A percentile compares a stretch with the other conserved stretches of the same genome.
phyloP scores from a whole-genome alignment of 2,888 invertebrate genomes.

The Agrochola circellaris region DNA sequence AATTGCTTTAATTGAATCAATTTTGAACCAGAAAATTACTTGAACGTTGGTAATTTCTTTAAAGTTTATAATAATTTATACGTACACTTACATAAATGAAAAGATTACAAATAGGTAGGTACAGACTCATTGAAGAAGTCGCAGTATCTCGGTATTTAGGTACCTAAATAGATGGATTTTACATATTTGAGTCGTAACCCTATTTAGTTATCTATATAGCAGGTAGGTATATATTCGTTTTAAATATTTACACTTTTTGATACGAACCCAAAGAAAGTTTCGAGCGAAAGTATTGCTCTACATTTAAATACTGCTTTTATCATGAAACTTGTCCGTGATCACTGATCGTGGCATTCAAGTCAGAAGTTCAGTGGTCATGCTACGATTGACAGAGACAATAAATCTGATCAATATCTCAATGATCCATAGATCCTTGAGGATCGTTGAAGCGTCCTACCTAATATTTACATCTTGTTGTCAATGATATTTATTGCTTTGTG shows the following conservation, averaged over 20 bases:
- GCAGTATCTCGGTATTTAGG: background rate
- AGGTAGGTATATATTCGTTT: background rate
- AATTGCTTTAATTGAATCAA: slow-evolving; percentile 42
- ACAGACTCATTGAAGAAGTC: background rate
- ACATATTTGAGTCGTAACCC: background rate
- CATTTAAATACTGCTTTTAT: slow-evolving; percentile 12
- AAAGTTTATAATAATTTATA: slow-evolving; percentile 1
- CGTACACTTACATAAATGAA: background rate
- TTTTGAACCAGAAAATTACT: slow-evolving; percentile 23
- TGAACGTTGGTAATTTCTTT: background rate
- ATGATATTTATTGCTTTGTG: slow-evolving; percentile 3
- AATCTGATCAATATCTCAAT: slow-evolving; percentile 44
- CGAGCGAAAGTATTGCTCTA: slow-evolving; percentile 18
- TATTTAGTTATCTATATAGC: too few relatives aligned
- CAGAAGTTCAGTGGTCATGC: slow-evolving; percentile 49
- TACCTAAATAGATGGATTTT: background rate
- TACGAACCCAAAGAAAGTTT: slow-evolving; percentile 9
- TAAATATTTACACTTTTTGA: background rate
- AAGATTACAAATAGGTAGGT: background rate
- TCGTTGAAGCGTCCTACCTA: slow-evolving; percentile 53
- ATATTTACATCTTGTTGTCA: slow-evolving; percentile 33
- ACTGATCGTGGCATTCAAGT: slow-evolving; percentile 21
- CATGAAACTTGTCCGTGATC: slow-evolving; percentile 32
- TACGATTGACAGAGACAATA: slow-evolving; percentile 55
- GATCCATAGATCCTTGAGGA: slow-evolving; percentile 59